Percentiles rank a stretch among this genome's conserved stretches.
Evolutionary conservation across 1,140 invertebrate genomes (phyloP).

Genomic region (Drosophila orena): DNA sequence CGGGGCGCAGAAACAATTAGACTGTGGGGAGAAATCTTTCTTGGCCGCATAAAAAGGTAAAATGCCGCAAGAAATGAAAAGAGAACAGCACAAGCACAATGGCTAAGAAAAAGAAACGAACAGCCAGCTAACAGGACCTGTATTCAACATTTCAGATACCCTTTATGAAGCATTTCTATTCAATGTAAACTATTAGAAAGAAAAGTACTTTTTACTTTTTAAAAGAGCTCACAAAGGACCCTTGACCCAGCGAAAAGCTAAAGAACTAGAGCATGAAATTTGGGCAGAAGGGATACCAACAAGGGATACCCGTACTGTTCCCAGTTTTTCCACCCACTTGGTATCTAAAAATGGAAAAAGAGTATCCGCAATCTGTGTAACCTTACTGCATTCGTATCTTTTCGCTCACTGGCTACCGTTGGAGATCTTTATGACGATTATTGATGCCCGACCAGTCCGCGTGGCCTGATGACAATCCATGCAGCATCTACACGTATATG

Average conservation of each 20-base stretch:
- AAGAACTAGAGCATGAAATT: no score
- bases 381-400: neutral
- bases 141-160: neutral
- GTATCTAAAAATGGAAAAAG: neutral
- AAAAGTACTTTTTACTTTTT: no score
- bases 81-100: slow-evolving; percentile 23
- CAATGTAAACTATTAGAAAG: no score
- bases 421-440: slow-evolving; percentile 75
- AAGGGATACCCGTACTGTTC: no score
- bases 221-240: neutral
- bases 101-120: slow-evolving; percentile 22
- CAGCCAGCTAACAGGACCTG: slow-evolving; percentile 13
- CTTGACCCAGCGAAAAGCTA: neutral
- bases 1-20: slow-evolving; percentile 64
- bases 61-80: slow-evolving; percentile 48
- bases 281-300: no score
- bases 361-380: neutral
- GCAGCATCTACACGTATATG: slow-evolving; percentile 2
- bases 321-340: no score
- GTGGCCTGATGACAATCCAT: slow-evolving; percentile 69
- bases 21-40: slow-evolving; percentile 67
- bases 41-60: slow-evolving; percentile 42
- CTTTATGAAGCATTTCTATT: neutral
- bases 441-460: slow-evolving; percentile 57
- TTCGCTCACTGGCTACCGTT: slow-evolving; percentile 61